Evolutionary conservation across 2,113 vertebrate genomes (phyloP).

Genomic region (Sinocyclocheilus anshuiensis): DNA sequence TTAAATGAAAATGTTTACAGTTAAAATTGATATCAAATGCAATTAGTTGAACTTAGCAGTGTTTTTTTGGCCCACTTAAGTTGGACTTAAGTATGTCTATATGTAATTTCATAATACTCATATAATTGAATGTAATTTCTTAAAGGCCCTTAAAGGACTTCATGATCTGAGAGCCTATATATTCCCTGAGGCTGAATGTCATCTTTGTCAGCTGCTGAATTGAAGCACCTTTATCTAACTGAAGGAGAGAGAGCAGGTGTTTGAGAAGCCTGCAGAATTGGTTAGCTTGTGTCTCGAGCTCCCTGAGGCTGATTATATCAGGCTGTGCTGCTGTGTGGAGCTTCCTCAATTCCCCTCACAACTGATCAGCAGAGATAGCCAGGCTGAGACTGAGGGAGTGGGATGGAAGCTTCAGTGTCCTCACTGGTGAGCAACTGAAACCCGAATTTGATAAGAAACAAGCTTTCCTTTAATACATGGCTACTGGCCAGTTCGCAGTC

Average conservation of each 20-base stretch:
- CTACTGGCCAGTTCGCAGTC: not conserved
- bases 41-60: too few species aligned
- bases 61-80: too few species aligned
- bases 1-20: not conserved
- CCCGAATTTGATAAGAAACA: not conserved
- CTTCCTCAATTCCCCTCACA: not conserved
- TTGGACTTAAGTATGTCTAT: too few species aligned
- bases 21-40: not conserved
- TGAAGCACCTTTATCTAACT: slow-evolving; percentile 16
- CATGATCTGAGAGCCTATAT: not conserved
- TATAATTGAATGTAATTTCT: too few species aligned
- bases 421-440: not conserved
- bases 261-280: not conserved
- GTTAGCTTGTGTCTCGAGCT: not conserved
- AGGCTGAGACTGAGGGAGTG: not conserved
- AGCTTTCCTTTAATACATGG: not conserved
- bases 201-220: slow-evolving; percentile 37
- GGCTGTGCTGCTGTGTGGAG: slow-evolving; percentile 2
- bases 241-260: slow-evolving; percentile 20
- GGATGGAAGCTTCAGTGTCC: not conserved
- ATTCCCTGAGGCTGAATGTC: not conserved
- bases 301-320: slow-evolving; percentile 29
- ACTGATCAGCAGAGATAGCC: slow-evolving; percentile 4
- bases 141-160: not conserved
- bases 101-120: too few species aligned